Evolutionary conservation across 2,113 vertebrate genomes (phyloP).

Genomic region (Pao palembangensis): DNA sequence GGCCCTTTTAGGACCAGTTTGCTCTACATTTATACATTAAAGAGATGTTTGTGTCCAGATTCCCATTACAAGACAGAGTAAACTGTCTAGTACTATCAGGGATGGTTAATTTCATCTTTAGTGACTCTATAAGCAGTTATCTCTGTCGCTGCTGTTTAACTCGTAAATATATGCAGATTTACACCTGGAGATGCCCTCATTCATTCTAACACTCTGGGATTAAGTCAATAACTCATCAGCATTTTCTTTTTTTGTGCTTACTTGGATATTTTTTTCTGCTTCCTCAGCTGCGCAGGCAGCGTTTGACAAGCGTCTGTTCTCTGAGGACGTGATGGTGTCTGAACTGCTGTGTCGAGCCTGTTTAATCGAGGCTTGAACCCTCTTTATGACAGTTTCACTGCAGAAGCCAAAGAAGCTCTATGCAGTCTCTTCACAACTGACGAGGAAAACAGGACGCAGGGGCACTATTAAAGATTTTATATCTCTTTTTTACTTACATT

Average conservation of each 20-base stretch:
- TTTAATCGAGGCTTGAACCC: background rate
- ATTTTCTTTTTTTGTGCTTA: conserved; percentile 13
- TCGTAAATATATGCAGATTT: background rate
- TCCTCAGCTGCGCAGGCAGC: conserved; percentile 14
- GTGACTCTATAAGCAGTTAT: background rate
- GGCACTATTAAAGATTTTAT: conserved; percentile 13
- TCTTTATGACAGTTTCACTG: background rate
- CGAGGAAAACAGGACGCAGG: background rate
- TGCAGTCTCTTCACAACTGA: background rate
- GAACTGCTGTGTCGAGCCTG: background rate
- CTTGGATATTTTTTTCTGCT: conserved; percentile 2
- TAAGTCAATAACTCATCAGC: conserved; percentile 18
- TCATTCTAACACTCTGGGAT: background rate
- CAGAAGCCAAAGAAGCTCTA: background rate
- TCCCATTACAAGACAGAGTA: background rate
- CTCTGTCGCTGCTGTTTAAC: background rate
- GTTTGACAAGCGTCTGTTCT: conserved; percentile 9
- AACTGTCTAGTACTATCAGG: background rate
- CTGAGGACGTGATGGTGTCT: background rate
- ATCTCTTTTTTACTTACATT: conserved; percentile 5
- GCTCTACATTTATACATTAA: background rate
- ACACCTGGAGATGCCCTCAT: conserved; percentile 1
- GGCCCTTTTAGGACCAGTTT: background rate
- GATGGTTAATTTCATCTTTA: background rate
- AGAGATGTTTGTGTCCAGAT: background rate